A percentile compares a stretch with the other conserved stretches of the same genome.
Evolutionary conservation across 2,888 invertebrate species (phyloP).

Genomic region (Polymixis flavicincta): DNA sequence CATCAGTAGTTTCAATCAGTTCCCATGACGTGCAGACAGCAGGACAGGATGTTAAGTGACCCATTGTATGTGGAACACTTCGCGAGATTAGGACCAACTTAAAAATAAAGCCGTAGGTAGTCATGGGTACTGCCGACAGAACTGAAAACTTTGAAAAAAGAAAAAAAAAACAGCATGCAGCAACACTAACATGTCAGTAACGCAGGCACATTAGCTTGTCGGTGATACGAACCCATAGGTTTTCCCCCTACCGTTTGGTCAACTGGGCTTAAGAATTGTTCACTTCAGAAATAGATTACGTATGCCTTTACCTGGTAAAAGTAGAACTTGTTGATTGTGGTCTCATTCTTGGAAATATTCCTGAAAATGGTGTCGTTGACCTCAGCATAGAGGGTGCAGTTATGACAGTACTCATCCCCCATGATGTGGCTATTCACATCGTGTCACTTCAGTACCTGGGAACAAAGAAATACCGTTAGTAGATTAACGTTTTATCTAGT

Average conservation of each 20-base stretch:
- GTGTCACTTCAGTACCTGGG: conserved; percentile 72
- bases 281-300: no score
- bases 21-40: background rate
- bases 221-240: no score
- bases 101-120: background rate
- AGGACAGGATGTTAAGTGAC: background rate
- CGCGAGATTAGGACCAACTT: background rate
- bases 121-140: no score
- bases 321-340: conserved; percentile 90
- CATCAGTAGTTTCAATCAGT: background rate
- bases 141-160: no score
- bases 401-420: conserved; percentile 80
- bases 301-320: conserved; percentile 83
- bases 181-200: no score
- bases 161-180: no score
- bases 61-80: background rate
- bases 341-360: conserved; percentile 79
- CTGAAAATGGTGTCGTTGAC: conserved; percentile 73
- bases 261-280: no score
- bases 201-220: no score
- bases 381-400: conserved; percentile 79
- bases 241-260: no score
- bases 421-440: conserved; percentile 82
- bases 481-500: background rate
- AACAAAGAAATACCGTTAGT: conserved; percentile 48